A percentile compares a stretch with the other conserved stretches of the same genome.
Evolutionary conservation across 2,888 invertebrate species (phyloP).

Genomic region (Nudaria mundana): DNA sequence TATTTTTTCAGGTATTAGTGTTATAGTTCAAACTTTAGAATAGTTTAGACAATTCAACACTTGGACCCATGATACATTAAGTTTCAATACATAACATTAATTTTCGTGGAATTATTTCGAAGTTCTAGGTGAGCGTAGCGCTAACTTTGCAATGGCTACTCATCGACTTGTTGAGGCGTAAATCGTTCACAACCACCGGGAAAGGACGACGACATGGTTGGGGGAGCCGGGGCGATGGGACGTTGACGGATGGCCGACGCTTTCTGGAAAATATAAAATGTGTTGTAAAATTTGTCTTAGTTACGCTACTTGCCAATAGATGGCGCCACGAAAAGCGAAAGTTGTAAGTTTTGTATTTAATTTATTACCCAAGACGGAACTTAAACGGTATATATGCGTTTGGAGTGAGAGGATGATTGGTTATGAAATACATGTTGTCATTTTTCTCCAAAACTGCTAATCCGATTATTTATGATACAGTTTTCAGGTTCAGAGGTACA

Average conservation of each 20-base stretch:
- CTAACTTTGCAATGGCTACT: constrained; percentile 33
- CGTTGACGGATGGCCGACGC: constrained; percentile 49
- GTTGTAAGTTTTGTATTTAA: not conserved
- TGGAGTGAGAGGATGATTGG: too few relatives aligned
- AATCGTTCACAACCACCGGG: constrained; percentile 64
- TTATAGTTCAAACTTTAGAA: not conserved
- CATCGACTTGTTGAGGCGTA: constrained; percentile 46
- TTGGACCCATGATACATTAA: too few relatives aligned
- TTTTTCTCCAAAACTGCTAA: too few relatives aligned
- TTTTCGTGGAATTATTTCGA: not conserved
- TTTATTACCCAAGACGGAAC: too few relatives aligned
- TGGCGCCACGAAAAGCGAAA: not conserved
- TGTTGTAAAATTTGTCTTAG: too few relatives aligned
- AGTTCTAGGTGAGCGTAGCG: constrained; percentile 11
- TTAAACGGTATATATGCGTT: too few relatives aligned
- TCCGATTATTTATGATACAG: too few relatives aligned
- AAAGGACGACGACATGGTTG: constrained; percentile 65
- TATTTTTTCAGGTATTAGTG: too few relatives aligned
- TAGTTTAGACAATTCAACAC: not conserved
- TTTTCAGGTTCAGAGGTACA: too few relatives aligned
- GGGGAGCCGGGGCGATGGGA: constrained; percentile 17
- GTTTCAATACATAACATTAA: too few relatives aligned
- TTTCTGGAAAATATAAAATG: constrained; percentile 11
- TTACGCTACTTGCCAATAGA: too few relatives aligned
- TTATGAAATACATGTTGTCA: too few relatives aligned